Conservation (phyloP, 2,113 vertebrate species). For the Scatophagus argus region DNA sequence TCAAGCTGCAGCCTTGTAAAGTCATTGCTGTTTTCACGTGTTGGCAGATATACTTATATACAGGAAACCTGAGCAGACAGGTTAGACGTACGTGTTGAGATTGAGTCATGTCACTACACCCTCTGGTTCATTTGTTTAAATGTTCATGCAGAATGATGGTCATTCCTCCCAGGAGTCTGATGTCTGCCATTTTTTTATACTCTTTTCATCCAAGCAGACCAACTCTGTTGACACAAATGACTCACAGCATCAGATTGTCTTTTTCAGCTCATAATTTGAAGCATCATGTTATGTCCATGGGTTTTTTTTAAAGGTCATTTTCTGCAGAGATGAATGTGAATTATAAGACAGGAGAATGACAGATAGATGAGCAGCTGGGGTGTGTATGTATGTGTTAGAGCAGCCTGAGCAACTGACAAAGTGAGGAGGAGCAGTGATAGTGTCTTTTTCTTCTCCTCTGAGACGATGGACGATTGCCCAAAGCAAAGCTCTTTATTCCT, state of each 20-base stretch:
- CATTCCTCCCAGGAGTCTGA: constrained; percentile 44
- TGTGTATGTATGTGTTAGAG: constrained; percentile 18
- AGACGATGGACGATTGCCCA: constrained; percentile 47
- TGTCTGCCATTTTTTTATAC: neutral
- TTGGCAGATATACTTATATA: constrained; percentile 71
- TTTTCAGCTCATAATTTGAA: neutral
- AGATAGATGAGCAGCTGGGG: constrained; percentile 37
- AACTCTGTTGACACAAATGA: constrained; percentile 1
- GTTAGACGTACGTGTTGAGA: constrained; percentile 74
- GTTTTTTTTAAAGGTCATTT: constrained; percentile 20
- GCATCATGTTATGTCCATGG: neutral
- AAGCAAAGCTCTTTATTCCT: constrained; percentile 38
- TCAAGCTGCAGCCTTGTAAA: constrained; percentile 57
- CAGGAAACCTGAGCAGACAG: constrained; percentile 81
- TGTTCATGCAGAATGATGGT: constrained; percentile 29
- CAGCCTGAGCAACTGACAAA: constrained; percentile 45
- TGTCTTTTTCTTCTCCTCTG: constrained; percentile 25
- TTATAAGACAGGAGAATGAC: constrained; percentile 34
- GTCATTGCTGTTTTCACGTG: constrained; percentile 67
- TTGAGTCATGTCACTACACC: constrained; percentile 73
- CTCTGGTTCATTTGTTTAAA: constrained; percentile 66
- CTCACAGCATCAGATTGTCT: neutral
- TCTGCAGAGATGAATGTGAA: constrained; percentile 29
- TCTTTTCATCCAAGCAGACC: constrained; percentile 14
- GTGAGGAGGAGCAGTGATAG: constrained; percentile 41